Conservation (phyloP, 2,113 vertebrate genomes). For the Syngnathus floridae region DNA sequence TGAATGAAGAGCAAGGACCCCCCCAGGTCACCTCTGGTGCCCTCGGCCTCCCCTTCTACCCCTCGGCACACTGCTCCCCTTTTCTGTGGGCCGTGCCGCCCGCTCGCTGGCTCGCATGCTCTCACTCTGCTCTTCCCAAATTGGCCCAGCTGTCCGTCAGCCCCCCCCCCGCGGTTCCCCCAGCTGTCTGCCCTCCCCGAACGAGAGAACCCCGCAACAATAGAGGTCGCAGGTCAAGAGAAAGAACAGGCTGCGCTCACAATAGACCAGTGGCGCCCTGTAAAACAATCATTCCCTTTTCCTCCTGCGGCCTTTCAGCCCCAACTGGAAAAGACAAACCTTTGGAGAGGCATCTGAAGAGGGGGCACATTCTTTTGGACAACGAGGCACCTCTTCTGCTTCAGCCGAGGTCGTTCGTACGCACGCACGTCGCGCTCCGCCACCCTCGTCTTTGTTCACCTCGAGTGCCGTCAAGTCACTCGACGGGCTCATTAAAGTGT, state of each 20-base stretch:
- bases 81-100: constrained; percentile 34
- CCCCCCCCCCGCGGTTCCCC: constrained; percentile 61
- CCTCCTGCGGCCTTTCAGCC: constrained; percentile 46
- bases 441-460: constrained; percentile 45
- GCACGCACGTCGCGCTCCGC: constrained; percentile 43
- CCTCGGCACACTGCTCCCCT: constrained; percentile 30
- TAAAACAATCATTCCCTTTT: constrained; percentile 73
- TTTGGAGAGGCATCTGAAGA: constrained; percentile 58
- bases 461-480: constrained; percentile 57
- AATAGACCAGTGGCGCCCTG: constrained; percentile 74
- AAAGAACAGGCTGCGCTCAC: constrained; percentile 79
- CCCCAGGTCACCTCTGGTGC: constrained; percentile 51
- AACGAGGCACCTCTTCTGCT: constrained; percentile 48
- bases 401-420: no score
- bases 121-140: constrained; percentile 47
- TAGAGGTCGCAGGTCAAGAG: constrained; percentile 77
- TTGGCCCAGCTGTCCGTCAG: constrained; percentile 75
- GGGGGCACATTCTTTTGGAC: constrained; percentile 42
- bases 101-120: constrained; percentile 41
- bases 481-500: constrained; percentile 52
- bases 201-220: constrained; percentile 70
- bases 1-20: constrained; percentile 55
- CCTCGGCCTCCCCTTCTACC: constrained; percentile 41
- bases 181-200: constrained; percentile 68
- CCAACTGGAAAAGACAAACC: constrained; percentile 76